Percentiles rank a stretch among this genome's conserved stretches.
These are phyloP conservation scores for Galerucella calmariensis DNA, from an alignment of 2,888 invertebrate genomes.

Conservation along the genomic window DNA sequence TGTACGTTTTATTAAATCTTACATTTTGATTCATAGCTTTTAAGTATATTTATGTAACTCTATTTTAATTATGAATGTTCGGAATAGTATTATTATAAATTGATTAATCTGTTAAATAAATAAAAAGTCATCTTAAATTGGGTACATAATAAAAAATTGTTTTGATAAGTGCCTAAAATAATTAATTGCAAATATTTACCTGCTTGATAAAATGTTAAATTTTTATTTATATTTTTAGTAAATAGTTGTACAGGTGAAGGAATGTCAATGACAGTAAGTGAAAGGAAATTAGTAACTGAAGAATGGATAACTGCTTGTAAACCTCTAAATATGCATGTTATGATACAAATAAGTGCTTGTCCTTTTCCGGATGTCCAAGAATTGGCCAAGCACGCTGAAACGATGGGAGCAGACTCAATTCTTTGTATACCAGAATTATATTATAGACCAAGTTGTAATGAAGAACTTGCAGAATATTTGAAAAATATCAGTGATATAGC, in stretches of 20 bases:
- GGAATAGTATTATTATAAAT: no score
- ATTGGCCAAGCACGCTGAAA: conserved; percentile 76
- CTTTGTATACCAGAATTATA: conserved; percentile 82
- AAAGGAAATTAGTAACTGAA: conserved; percentile 75
- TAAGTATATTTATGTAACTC: not conserved
- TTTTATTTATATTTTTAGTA: conserved; percentile 65
- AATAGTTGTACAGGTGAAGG: conserved; percentile 86
- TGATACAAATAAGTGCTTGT: conserved; percentile 80
- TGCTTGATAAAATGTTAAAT: no score
- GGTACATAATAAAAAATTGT: no score
- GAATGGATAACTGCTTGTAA: conserved; percentile 72
- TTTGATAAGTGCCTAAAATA: no score
- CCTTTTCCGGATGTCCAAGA: conserved; percentile 76
- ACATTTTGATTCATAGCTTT: no score
- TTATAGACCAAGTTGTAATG: conserved; percentile 73
- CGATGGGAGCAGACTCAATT: conserved; percentile 73
- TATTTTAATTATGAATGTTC: not conserved
- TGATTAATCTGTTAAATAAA: not conserved
- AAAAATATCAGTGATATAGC: conserved; percentile 65
- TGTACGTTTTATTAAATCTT: no score
- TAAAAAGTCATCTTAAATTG: no score
- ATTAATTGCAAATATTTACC: no score
- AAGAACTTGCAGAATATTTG: conserved; percentile 75
- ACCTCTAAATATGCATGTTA: conserved; percentile 70
- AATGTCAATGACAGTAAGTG: conserved; percentile 72